phyloP scores from a whole-genome alignment of 1,140 invertebrate genomes.

The Trichonephila clavipes region DNA sequence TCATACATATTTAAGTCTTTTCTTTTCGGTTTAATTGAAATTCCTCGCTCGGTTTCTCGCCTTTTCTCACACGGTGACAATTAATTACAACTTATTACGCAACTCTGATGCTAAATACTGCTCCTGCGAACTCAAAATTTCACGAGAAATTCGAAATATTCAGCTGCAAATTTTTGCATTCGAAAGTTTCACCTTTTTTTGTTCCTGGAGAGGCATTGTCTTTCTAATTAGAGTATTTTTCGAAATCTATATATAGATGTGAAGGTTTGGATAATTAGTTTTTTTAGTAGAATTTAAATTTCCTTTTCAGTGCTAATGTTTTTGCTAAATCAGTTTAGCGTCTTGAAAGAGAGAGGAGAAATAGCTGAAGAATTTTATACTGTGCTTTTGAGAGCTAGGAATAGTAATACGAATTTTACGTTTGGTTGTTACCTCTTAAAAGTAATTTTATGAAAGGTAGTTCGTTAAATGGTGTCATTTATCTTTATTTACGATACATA shows the following conservation, averaged over 20 bases:
- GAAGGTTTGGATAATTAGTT: not conserved
- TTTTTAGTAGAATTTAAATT: not conserved
- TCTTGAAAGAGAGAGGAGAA: not conserved
- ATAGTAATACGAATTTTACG: too few relatives aligned
- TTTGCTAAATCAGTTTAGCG: not conserved
- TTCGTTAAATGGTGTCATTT: too few relatives aligned
- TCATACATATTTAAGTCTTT: not conserved
- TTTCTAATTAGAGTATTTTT: not conserved
- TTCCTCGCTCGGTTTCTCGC: not conserved
- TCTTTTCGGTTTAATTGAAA: constrained; percentile 59
- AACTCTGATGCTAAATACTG: not conserved
- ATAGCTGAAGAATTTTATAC: not conserved
- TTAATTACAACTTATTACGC: constrained; percentile 47
- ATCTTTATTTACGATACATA: too few relatives aligned
- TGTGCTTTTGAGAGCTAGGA: too few relatives aligned
- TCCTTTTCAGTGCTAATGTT: not conserved
- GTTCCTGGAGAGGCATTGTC: not conserved
- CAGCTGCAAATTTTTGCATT: not conserved
- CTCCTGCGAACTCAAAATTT: not conserved
- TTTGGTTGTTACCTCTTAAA: too few relatives aligned
- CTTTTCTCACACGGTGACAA: not conserved
- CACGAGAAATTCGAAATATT: not conserved
- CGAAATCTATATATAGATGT: not conserved
- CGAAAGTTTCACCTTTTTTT: not conserved
- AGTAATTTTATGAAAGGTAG: too few relatives aligned